A percentile compares a stretch with the other conserved stretches of the same genome.
phyloP scores from a whole-genome alignment of 2,113 vertebrate species.

The Myiagra hebetior region DNA sequence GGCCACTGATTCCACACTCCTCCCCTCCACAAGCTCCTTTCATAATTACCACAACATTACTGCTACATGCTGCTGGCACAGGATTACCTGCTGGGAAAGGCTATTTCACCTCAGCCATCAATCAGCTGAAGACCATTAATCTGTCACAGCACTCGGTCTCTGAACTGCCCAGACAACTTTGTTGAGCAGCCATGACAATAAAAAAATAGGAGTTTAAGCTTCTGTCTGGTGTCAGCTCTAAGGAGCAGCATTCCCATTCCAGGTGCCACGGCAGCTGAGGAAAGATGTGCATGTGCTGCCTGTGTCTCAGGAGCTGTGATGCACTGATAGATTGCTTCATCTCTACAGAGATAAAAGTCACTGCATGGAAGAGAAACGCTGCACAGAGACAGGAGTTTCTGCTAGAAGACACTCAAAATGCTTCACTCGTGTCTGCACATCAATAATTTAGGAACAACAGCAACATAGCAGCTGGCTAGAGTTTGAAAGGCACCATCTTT shows the following conservation, averaged over 20 bases:
- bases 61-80: neutral
- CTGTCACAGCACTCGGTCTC: neutral
- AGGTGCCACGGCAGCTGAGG: neutral
- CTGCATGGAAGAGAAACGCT: neutral
- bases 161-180: slow-evolving; percentile 1
- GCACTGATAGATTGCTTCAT: neutral
- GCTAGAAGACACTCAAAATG: neutral
- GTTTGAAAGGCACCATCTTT: neutral
- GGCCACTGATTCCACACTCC: neutral
- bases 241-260: neutral
- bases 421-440: neutral
- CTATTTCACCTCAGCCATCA: neutral
- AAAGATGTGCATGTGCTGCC: neutral
- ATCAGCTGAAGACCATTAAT: slow-evolving; percentile 10
- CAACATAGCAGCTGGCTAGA: neutral
- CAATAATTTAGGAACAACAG: neutral
- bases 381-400: neutral
- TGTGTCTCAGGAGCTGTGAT: neutral
- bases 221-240: neutral
- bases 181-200: neutral
- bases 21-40: neutral
- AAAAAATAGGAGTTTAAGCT: neutral
- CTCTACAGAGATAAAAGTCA: neutral
- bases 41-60: neutral
- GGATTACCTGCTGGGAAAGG: neutral